Conservation (phyloP, 2,888 invertebrate species). For the Bombyx huttoni region DNA sequence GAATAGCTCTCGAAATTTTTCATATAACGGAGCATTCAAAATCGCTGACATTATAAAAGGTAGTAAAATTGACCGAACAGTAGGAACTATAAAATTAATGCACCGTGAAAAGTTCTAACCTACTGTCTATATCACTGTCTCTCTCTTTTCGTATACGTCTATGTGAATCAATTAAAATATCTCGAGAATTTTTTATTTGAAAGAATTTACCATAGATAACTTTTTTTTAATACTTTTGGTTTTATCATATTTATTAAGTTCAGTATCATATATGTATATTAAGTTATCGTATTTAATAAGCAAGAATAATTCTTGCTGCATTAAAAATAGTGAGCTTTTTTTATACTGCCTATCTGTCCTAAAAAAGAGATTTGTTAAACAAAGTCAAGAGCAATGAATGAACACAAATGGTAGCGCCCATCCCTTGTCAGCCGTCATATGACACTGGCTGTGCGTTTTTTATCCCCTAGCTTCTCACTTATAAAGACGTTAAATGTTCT, state of each 20-base stretch:
- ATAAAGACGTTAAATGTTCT: slow-evolving; percentile 37
- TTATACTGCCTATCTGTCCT: neutral
- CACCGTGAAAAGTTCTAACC: slow-evolving; percentile 47
- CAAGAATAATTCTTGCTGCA: neutral
- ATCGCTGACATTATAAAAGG: slow-evolving; percentile 36
- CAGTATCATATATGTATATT: too few species aligned
- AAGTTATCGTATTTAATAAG: too few species aligned
- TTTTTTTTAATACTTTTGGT: too few species aligned
- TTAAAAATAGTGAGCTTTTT: neutral
- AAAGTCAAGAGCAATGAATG: slow-evolving; percentile 10
- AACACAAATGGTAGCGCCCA: slow-evolving; percentile 17
- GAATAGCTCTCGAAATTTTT: slow-evolving; percentile 19
- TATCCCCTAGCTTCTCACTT: slow-evolving; percentile 20
- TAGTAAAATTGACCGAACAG: slow-evolving; percentile 35
- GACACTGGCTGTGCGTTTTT: slow-evolving; percentile 33
- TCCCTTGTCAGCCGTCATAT: slow-evolving; percentile 26
- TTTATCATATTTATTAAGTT: too few species aligned
- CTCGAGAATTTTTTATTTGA: too few species aligned
- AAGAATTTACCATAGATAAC: too few species aligned
- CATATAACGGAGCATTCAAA: slow-evolving; percentile 35
- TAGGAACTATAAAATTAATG: slow-evolving; percentile 39
- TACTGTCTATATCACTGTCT: slow-evolving; percentile 1
- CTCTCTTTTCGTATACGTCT: neutral
- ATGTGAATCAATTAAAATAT: too few species aligned
- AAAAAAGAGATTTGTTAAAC: slow-evolving; percentile 7